A percentile compares a stretch with the other conserved stretches of the same genome.
phyloP scores from a whole-genome alignment of 2,797 vertebrate species.

The Centroberyx gerrardi region DNA sequence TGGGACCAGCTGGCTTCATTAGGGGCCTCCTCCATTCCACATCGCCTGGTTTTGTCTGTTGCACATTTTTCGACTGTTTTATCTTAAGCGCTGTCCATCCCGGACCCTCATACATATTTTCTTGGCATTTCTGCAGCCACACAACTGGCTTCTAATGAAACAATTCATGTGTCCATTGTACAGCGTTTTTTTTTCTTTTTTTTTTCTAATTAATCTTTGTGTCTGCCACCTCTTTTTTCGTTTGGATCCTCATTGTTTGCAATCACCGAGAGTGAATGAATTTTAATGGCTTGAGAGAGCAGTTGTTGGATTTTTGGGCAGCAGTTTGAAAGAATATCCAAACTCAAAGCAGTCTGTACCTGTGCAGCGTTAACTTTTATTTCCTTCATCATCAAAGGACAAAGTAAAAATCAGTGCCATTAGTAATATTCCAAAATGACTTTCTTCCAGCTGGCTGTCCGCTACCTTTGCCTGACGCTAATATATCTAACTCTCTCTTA shows the following conservation, averaged over 20 bases:
- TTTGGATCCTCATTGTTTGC: slow-evolving; percentile 82
- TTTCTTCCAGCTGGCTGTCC: slow-evolving; percentile 25
- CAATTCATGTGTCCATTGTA: slow-evolving; percentile 87
- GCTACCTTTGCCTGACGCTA: slow-evolving; percentile 38
- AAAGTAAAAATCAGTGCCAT: slow-evolving; percentile 17
- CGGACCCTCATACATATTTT: slow-evolving; percentile 87
- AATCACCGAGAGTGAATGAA: slow-evolving; percentile 74
- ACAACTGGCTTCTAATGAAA: slow-evolving; percentile 89
- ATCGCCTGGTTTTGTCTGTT: slow-evolving; percentile 88
- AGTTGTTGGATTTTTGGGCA: slow-evolving; percentile 65
- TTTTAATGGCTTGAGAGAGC: slow-evolving; percentile 76
- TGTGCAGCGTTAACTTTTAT: slow-evolving; percentile 48
- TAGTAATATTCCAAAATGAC: slow-evolving; percentile 15
- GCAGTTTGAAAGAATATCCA: slow-evolving; percentile 73
- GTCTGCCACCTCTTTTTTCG: slow-evolving; percentile 78
- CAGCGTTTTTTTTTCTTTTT: slow-evolving; percentile 77
- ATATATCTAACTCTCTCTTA: slow-evolving; percentile 49
- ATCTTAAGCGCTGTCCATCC: slow-evolving; percentile 89
- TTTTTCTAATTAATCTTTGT: slow-evolving; percentile 89
- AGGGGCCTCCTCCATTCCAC: slow-evolving; percentile 87
- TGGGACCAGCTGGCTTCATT: slow-evolving; percentile 91
- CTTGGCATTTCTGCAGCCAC: slow-evolving; percentile 85
- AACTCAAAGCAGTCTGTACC: slow-evolving; percentile 69
- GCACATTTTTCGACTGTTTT: slow-evolving; percentile 90
- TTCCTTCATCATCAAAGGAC: slow-evolving; percentile 30